Percentiles rank a stretch among this genome's conserved stretches.
Evolutionary conservation across 2,888 invertebrate species (phyloP).

Genomic region (Lamellibrachia columna): DNA sequence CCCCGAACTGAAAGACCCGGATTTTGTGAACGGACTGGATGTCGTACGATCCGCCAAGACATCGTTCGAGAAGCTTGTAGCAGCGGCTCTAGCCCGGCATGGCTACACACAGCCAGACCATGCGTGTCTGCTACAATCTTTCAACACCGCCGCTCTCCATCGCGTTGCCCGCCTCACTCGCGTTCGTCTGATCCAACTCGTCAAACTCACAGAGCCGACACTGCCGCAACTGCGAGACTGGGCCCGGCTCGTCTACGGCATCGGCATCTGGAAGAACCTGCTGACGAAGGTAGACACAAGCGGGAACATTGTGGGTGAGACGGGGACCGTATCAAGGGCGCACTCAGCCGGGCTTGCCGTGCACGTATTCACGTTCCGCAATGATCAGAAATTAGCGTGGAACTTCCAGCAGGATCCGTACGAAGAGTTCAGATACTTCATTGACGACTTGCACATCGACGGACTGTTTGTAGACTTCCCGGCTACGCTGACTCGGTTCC

Average conservation of each 20-base stretch:
- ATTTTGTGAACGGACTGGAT: slow-evolving; percentile 36
- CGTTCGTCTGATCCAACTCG: slow-evolving; percentile 33
- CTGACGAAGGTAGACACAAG: not conserved
- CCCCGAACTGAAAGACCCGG: slow-evolving; percentile 38
- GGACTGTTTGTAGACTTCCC: no score
- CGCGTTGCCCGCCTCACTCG: slow-evolving; percentile 28
- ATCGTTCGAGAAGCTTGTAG: slow-evolving; percentile 32
- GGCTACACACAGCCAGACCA: slow-evolving; percentile 31
- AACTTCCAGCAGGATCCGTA: not conserved
- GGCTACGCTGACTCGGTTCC: no score
- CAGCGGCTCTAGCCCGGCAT: slow-evolving; percentile 29
- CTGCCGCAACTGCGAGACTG: slow-evolving; percentile 23
- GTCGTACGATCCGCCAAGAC: not conserved
- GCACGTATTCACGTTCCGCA: slow-evolving; percentile 41
- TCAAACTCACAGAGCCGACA: not conserved
- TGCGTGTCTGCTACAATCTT: slow-evolving; percentile 29
- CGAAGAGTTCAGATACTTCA: no score
- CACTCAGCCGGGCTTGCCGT: slow-evolving; percentile 30
- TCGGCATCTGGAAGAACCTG: no score
- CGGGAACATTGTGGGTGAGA: slow-evolving; percentile 25
- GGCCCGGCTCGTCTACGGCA: not conserved
- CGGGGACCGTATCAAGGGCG: slow-evolving; percentile 33
- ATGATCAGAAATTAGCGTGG: not conserved
- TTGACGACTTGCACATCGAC: no score
- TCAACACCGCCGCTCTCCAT: slow-evolving; percentile 24